A percentile compares a stretch with the other conserved stretches of the same genome.
These are phyloP conservation scores for Ariolimax columbianus DNA, from an alignment of 2,888 invertebrate genomes.

Conservation along the genomic window DNA sequence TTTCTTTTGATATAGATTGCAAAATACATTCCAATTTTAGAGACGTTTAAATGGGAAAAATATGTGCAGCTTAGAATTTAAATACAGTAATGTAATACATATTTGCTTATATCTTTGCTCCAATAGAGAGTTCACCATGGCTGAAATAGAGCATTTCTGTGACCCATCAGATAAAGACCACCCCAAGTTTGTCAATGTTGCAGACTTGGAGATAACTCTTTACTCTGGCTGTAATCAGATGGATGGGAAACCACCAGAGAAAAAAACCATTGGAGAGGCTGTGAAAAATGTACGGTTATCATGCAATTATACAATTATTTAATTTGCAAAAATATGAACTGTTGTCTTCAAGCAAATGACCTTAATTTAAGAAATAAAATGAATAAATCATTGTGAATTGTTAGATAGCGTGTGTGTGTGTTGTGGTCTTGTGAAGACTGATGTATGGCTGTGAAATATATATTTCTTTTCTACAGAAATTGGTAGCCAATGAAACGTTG, in stretches of 20 bases:
- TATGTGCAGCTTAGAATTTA: no score
- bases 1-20: no score
- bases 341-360: no score
- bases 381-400: no score
- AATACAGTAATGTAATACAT: no score
- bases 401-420: no score
- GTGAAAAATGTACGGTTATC: slow-evolving; percentile 83
- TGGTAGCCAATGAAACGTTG: slow-evolving; percentile 97
- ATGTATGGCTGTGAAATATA: background rate
- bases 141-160: slow-evolving; percentile 99
- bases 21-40: no score
- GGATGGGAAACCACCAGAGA: slow-evolving; percentile 93
- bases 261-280: slow-evolving; percentile 90
- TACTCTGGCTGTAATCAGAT: slow-evolving; percentile 98
- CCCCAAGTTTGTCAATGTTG: slow-evolving; percentile 90
- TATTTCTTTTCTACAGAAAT: slow-evolving; percentile 61
- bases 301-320: no score
- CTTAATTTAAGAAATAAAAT: no score
- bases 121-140: slow-evolving; percentile 97
- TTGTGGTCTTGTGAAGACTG: no score
- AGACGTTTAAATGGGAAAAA: no score
- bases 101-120: background rate
- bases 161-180: slow-evolving; percentile 92
- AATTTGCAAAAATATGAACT: no score
- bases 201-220: slow-evolving; percentile 87